Conservation (phyloP, 2,888 invertebrate species). For the Parasteatoda lunata region DNA sequence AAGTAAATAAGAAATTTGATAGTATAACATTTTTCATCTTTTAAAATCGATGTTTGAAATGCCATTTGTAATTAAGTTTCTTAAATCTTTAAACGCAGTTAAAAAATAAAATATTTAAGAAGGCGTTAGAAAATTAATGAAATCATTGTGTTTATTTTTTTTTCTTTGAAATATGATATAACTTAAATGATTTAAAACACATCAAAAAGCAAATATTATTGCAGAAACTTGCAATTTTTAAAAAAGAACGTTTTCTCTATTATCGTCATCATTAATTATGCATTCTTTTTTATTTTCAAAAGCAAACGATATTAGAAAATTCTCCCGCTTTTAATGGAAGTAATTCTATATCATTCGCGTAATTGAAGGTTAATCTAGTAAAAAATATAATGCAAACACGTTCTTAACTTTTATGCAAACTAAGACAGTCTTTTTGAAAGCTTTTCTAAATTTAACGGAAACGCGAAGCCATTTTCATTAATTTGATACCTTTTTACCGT, state of each 20-base stretch:
- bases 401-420: background rate
- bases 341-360: conserved; percentile 33
- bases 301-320: conserved; percentile 10
- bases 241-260: background rate
- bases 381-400: conserved; percentile 31
- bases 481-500: conserved; percentile 16
- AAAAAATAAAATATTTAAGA: too few species aligned
- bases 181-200: too few species aligned
- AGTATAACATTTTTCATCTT: too few species aligned
- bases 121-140: too few species aligned
- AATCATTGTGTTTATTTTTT: too few species aligned
- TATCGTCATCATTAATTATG: background rate
- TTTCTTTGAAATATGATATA: too few species aligned
- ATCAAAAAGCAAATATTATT: too few species aligned
- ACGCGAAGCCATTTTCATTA: conserved; percentile 19
- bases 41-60: too few species aligned
- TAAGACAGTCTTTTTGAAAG: conserved; percentile 7
- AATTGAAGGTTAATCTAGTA: conserved; percentile 21
- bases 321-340: conserved; percentile 13
- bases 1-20: too few species aligned
- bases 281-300: background rate
- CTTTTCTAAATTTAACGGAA: conserved; percentile 18
- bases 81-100: too few species aligned
- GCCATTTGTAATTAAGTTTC: too few species aligned
- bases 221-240: too few species aligned